Evolutionary conservation across 2,888 invertebrate species (phyloP), one percentile per base, ranked within the genome.

Genomic region (Diplolepis rosae): DNA sequence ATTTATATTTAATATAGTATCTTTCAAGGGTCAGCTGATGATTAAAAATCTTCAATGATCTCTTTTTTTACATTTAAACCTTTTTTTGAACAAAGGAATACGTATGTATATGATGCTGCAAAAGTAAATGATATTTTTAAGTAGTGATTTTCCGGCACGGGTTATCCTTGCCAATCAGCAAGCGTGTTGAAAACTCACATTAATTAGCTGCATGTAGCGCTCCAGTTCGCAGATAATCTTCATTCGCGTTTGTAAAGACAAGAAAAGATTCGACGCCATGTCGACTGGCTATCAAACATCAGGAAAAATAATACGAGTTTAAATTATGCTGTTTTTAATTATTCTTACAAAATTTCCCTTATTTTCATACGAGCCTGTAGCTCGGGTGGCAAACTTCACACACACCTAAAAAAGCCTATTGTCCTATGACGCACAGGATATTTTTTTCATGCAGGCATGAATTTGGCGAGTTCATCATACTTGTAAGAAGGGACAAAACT

Each of bases 201-300:
- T 39, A 61, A 61, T 39, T 61, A 24, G 24, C n/a, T 24, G 39
- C 32, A 24, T 13, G 61, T 35, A 61, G n/a, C 32, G 61, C 61
- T 61, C 61, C 24, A 61, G 39, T 61, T 61, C 61, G 24, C 61
- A 61, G 13, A 35, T 24, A 24, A 61, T 61, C 18, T 39, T 61
- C 39, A 61, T 39, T 35, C 61, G 24, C 24, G 24, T 61, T 13
- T 4, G 54, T 35, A 61, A 61, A 39, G 39, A 35, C 39, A 39
- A 61, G 35, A 56, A 13, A 56, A 35, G n/a, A 61, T 22, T n/a
- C 32, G 18, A 56, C 6, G 32, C 22, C 56, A 22, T 13, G 18
- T 56, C 56, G 4, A 9, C 9, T 32, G n/a, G 4, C 32, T 32
- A 27, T 4, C 27, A 3, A 27, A 3, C 51, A n/a, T 51, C 51